phyloP scores from a whole-genome alignment of 37 sponge, comb jelly and placozoan genomes.

The Oscarella lobularis region DNA sequence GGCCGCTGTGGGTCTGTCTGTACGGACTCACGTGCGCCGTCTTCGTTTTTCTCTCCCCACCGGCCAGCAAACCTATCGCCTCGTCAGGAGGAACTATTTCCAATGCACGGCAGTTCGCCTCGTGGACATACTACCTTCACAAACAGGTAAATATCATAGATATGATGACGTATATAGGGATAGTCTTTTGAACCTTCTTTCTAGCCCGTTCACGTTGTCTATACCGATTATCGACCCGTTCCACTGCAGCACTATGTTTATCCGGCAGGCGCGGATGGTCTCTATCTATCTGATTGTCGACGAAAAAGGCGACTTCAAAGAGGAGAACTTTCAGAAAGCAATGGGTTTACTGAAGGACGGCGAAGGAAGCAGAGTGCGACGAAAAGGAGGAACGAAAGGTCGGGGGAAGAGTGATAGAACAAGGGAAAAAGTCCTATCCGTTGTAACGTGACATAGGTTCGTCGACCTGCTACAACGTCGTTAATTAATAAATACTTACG shows the following conservation, averaged over 20 bases:
- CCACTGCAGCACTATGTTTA: slow-evolving; percentile 97
- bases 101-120: slow-evolving; percentile 93
- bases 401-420: background rate
- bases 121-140: slow-evolving; percentile 91
- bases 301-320: slow-evolving; percentile 86
- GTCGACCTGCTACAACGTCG: slow-evolving; percentile 38
- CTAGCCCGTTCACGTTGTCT: slow-evolving; percentile 97
- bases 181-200: background rate
- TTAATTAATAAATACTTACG: slow-evolving; percentile 54
- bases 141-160: slow-evolving; percentile 43
- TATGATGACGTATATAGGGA: background rate
- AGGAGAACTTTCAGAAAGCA: slow-evolving; percentile 94
- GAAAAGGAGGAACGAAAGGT: slow-evolving; percentile 49
- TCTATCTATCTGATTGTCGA: slow-evolving; percentile 85
- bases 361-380: slow-evolving; percentile 18
- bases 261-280: slow-evolving; percentile 88
- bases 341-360: slow-evolving; percentile 73
- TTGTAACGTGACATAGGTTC: slow-evolving; percentile 12
- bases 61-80: slow-evolving; percentile 90
- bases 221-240: slow-evolving; percentile 90
- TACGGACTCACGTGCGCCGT: no score
- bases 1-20: no score
- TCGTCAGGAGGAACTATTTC: slow-evolving; percentile 96
- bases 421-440: background rate
- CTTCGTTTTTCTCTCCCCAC: no score